Percentiles rank a stretch among this genome's conserved stretches.
Conservation (phyloP, 2,797 vertebrate genomes). For the Propithecus perrieri region DNA sequence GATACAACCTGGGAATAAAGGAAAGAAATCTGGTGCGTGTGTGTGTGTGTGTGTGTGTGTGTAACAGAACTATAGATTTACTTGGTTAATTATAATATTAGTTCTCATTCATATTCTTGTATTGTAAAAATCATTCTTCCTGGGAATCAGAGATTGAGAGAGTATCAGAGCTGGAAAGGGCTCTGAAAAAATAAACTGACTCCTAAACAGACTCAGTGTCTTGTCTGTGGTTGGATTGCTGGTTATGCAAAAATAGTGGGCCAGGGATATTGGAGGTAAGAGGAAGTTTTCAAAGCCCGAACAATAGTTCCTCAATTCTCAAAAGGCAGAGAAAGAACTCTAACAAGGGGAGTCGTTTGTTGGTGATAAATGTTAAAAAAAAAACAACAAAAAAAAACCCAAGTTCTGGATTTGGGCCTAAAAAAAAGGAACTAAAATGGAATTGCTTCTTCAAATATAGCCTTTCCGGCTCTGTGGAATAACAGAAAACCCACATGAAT, state of each 20-base stretch:
- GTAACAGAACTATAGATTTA: neutral
- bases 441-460: neutral
- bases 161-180: neutral
- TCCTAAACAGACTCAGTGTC: neutral
- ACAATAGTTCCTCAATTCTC: conserved; percentile 36
- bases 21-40: neutral
- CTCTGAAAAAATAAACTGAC: neutral
- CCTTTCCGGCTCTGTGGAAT: conserved; percentile 11
- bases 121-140: neutral
- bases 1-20: neutral
- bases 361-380: conserved; percentile 19
- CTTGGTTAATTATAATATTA: neutral
- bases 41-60: neutral
- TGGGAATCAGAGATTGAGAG: neutral
- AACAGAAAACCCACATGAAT: conserved; percentile 30
- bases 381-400: neutral
- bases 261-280: neutral
- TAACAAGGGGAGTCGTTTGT: neutral
- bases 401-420: conserved; percentile 32
- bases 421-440: neutral
- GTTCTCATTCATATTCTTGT: neutral
- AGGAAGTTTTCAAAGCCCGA: conserved; percentile 5
- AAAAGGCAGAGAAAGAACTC: conserved; percentile 19
- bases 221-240: neutral
- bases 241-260: neutral